Percentiles rank a stretch among this genome's conserved stretches.
Evolutionary conservation across 2,888 invertebrate species (phyloP).

Genomic region (Brachyptera putata): DNA sequence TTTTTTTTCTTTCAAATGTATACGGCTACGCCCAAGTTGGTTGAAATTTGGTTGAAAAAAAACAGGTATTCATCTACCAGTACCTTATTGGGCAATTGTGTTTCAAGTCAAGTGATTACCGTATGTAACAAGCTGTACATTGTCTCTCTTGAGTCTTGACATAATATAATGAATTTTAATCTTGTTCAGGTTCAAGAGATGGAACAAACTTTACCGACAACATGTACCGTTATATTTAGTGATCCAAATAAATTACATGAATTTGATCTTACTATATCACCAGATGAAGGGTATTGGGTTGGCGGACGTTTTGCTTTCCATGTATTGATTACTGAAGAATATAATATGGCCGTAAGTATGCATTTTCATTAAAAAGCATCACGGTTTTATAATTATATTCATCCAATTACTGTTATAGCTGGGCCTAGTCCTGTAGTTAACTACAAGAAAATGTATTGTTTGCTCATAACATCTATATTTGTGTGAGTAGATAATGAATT

Average conservation of each 20-base stretch:
- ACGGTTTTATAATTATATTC: not conserved
- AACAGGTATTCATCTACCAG: too few species aligned
- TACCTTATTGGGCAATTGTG: not conserved
- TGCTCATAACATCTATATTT: too few species aligned
- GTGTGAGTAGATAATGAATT: too few species aligned
- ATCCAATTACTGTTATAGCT: too few species aligned
- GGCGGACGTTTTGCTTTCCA: constrained; percentile 84
- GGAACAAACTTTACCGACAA: constrained; percentile 75
- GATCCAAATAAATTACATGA: constrained; percentile 79
- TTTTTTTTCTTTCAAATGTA: too few species aligned
- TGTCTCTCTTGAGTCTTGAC: too few species aligned
- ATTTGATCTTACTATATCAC: constrained; percentile 71
- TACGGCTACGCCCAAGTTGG: too few species aligned
- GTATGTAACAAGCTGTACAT: constrained; percentile 1
- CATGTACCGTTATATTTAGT: constrained; percentile 74
- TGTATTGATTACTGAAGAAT: constrained; percentile 85
- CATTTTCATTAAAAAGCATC: not conserved
- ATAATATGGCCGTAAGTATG: constrained; percentile 87
- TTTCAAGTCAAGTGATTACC: not conserved
- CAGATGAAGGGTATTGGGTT: constrained; percentile 86
- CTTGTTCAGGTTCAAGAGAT: constrained; percentile 76
- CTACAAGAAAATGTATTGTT: not conserved
- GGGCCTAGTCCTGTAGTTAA: not conserved
- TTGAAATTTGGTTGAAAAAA: too few species aligned
- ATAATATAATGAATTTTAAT: too few species aligned